A percentile compares a stretch with the other conserved stretches of the same genome.
These are phyloP conservation scores for Camarhynchus parvulus DNA, from an alignment of 2,113 vertebrate genomes.

Conservation along the genomic window DNA sequence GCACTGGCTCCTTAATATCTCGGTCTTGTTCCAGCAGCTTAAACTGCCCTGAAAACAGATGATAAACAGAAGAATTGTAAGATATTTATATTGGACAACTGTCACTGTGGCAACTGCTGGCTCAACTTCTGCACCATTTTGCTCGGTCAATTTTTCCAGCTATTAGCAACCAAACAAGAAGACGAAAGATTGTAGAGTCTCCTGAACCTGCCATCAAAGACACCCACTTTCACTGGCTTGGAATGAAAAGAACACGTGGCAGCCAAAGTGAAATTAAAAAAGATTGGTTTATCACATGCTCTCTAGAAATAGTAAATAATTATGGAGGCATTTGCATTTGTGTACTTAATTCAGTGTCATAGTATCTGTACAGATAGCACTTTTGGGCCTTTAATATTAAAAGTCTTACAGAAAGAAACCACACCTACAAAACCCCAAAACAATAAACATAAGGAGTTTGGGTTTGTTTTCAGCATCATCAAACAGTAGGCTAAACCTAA, in stretches of 20 bases:
- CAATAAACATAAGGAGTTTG: not conserved
- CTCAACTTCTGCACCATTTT: slow-evolving; percentile 7
- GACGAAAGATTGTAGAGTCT: not conserved
- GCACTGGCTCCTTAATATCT: slow-evolving; percentile 98
- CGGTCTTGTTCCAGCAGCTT: slow-evolving; percentile 98
- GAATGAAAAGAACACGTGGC: slow-evolving; percentile 3
- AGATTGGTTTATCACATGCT: not conserved
- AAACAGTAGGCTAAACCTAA: not conserved
- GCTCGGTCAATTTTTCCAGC: slow-evolving; percentile 28
- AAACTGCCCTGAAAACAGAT: slow-evolving; percentile 89
- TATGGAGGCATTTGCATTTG: not conserved
- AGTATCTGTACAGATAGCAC: not conserved
- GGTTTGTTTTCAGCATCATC: not conserved
- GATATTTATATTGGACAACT: slow-evolving; percentile 72
- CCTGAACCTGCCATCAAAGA: slow-evolving; percentile 15
- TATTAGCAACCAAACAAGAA: slow-evolving; percentile 14
- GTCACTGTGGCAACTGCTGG: slow-evolving; percentile 68
- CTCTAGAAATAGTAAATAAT: slow-evolving; percentile 21
- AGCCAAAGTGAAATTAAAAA: slow-evolving; percentile 10
- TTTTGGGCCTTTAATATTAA: not conserved
- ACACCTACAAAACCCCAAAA: not conserved
- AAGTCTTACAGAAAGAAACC: not conserved
- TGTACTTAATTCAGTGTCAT: not conserved
- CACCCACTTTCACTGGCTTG: not conserved
- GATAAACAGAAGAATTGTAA: slow-evolving; percentile 76